phyloP scores from a whole-genome alignment of 2,113 vertebrate species.

The Neotragus pygmaeus region DNA sequence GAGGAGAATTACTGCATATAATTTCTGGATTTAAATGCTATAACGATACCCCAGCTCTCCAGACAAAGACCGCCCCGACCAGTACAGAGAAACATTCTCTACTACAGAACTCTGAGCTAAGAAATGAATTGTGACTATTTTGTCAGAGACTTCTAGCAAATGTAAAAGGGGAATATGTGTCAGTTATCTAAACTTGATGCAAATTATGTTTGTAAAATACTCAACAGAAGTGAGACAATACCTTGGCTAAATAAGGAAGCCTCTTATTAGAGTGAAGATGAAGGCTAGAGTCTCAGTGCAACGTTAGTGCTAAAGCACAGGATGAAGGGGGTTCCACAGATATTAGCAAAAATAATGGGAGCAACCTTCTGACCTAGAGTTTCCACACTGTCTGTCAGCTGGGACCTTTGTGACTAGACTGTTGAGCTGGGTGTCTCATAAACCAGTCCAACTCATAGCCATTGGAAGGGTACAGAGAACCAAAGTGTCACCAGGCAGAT shows the following conservation, averaged over 20 bases:
- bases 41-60: neutral
- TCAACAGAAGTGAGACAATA: neutral
- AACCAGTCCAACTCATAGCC: neutral
- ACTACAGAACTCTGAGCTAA: neutral
- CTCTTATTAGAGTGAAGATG: neutral
- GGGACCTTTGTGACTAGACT: neutral
- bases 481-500: neutral
- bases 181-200: neutral
- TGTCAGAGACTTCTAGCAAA: neutral
- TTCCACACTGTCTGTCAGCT: rapidly evolving
- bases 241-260: neutral
- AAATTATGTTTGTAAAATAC: neutral
- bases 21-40: neutral
- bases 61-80: neutral
- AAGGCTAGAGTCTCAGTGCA: neutral
- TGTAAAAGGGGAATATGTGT: neutral
- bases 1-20: neutral
- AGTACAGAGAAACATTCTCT: neutral
- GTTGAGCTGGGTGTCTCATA: rapidly evolving
- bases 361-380: neutral
- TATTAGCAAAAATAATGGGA: neutral
- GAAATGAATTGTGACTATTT: neutral
- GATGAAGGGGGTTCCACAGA: neutral
- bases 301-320: neutral
- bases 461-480: neutral